A percentile compares a stretch with the other conserved stretches of the same genome.
Evolutionary conservation across 2,113 vertebrate genomes (phyloP).

Genomic region (Cryptomyrus ogoouensis): DNA sequence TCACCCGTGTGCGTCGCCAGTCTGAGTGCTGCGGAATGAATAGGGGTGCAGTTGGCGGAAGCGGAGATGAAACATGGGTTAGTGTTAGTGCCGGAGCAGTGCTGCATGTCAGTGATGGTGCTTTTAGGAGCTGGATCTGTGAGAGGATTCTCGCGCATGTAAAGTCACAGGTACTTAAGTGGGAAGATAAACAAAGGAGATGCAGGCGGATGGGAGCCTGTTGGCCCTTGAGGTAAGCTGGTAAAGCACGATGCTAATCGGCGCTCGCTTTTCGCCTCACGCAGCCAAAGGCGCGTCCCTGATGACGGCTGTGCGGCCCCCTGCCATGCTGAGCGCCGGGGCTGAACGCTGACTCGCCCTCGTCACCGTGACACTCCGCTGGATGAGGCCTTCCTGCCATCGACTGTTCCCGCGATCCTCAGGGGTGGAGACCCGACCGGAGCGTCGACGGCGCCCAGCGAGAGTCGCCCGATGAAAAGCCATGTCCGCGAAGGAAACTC

Average conservation of each 20-base stretch:
- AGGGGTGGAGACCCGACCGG: slow-evolving; percentile 74
- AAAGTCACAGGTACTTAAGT: background rate
- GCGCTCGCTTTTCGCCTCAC: slow-evolving; percentile 20
- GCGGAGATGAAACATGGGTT: background rate
- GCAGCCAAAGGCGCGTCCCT: slow-evolving; percentile 96
- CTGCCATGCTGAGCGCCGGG: slow-evolving; percentile 63
- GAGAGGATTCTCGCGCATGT: background rate
- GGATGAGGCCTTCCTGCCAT: slow-evolving; percentile 82
- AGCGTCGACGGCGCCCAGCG: slow-evolving; percentile 65
- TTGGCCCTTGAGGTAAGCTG: background rate
- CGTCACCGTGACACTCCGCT: slow-evolving; percentile 67
- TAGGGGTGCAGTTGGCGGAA: background rate
- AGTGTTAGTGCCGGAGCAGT: background rate
- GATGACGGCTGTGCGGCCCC: slow-evolving; percentile 68
- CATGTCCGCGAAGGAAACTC: slow-evolving; percentile 63
- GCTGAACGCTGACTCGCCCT: background rate
- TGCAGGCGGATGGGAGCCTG: background rate
- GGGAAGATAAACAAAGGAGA: background rate
- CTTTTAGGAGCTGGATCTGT: background rate
- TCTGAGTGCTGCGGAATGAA: background rate
- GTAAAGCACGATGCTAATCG: background rate
- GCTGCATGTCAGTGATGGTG: background rate
- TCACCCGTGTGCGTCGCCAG: background rate
- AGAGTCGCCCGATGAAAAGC: slow-evolving; percentile 69
- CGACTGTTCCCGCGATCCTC: slow-evolving; percentile 85